Base-by-base conservation (phyloP, 1,140 invertebrate genomes). In the Nomia melanderi region DNA sequence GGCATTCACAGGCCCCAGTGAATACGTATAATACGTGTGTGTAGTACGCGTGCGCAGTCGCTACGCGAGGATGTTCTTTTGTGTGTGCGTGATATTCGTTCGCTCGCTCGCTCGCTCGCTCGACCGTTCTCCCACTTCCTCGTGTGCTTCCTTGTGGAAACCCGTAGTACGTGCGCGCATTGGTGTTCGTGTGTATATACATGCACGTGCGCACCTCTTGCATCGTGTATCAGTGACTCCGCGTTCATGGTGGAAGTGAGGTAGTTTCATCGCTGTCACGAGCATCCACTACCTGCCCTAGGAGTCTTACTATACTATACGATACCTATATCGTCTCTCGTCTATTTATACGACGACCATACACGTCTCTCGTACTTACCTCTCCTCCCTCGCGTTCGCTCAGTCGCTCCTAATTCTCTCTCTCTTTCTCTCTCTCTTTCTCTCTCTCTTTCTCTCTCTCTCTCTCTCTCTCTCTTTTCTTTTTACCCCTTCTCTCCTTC, bases 281-380 rank as follows among this genome's bases (percentile, higher is more conserved):
- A 85, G 73, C 56, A 70, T 82, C 70, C 70, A 65, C 79, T 76
- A 80, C 75, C 82, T 85, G 75, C 41, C 77, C 77, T 79, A 83
- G 81, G 77, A 80, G 70, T 63, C 36, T 72, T 77, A 79, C 73
- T 83, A 85, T 80, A 77, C 79, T 83, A 85, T 80, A 77, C 79
- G 75, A 70, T 47, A 72, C 69, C 76, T 83, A 65, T 83, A 69
- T 85, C 85, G 82, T 87, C 85, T 86, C 84, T 86, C 88, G 85
- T 90, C 90, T 91, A 91, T 91, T 91, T 90, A 91, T 91, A 90
- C 87, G 83, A 80, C 88, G 85, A 88, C 83, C 88, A 88, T 90
- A 88, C 88, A 84, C 85, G 84, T 86, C 85, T 85, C 81, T 85
- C 81, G 84, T 86, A 87, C 82, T 86, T 86, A 78, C 81, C 83